Conservation (phyloP, 2,888 invertebrate species). For the Marasmarcha lunaedactyla region DNA sequence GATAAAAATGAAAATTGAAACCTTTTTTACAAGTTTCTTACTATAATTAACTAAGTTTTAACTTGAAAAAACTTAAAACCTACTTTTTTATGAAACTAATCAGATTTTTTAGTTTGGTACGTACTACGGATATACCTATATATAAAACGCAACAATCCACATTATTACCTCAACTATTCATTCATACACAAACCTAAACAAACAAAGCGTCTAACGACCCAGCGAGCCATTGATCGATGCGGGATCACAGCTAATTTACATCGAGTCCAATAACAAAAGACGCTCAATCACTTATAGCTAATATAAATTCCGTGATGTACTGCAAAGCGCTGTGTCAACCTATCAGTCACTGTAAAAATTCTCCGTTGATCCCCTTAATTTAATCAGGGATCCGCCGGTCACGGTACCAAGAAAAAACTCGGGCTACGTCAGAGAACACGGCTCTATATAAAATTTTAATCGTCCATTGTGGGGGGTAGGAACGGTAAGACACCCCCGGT, state of each 20-base stretch:
- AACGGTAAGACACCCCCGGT: conserved; percentile 21
- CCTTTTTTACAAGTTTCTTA: too few relatives aligned
- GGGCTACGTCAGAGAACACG: conserved; percentile 56
- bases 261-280: conserved; percentile 42
- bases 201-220: too few relatives aligned
- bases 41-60: too few relatives aligned
- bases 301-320: conserved; percentile 60
- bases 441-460: conserved; percentile 65
- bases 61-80: too few relatives aligned
- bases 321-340: conserved; percentile 64
- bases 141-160: too few relatives aligned
- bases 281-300: conserved; percentile 61
- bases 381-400: conserved; percentile 65
- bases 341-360: conserved; percentile 68
- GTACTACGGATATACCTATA: too few relatives aligned
- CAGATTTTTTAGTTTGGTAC: too few relatives aligned
- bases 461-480: conserved; percentile 25
- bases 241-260: conserved; percentile 39
- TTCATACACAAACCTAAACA: too few relatives aligned
- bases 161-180: too few relatives aligned
- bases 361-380: conserved; percentile 65
- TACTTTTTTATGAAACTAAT: too few relatives aligned
- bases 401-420: conserved; percentile 56
- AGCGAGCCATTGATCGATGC: conserved; percentile 25
- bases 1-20: conserved; percentile 6